Evolutionary conservation across 1,140 invertebrate genomes (phyloP).

Genomic region (Ceratoteleas bidentatus): DNA sequence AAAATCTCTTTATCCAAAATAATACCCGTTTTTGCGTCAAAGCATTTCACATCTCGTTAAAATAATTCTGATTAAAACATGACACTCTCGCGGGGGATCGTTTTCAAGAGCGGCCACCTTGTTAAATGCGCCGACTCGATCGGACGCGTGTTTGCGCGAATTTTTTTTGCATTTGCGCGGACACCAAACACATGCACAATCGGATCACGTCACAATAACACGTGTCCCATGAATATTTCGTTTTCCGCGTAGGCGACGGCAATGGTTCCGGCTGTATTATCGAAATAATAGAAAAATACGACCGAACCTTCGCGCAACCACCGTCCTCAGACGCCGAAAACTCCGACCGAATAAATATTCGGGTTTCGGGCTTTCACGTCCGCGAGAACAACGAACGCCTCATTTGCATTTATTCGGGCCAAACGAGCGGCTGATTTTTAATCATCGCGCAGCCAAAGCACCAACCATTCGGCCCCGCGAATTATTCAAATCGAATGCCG

Average conservation of each 20-base stretch:
- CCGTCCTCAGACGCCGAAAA: neutral
- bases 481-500: conserved; percentile 29
- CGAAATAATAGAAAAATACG: conserved; percentile 44
- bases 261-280: conserved; percentile 29
- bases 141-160: too few species aligned
- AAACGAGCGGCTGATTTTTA: conserved; percentile 5
- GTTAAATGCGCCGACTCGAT: too few species aligned
- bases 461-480: neutral
- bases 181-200: conserved; percentile 18
- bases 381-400: conserved; percentile 8
- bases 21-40: too few species aligned
- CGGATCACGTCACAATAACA: conserved; percentile 21
- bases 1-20: too few species aligned
- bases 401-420: conserved; percentile 19
- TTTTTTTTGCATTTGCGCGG: conserved; percentile 8
- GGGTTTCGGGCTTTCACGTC: too few species aligned
- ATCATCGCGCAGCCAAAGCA: neutral
- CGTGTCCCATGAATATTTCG: conserved; percentile 28
- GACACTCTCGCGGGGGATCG: too few species aligned
- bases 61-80: too few species aligned
- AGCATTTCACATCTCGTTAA: too few species aligned
- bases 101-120: too few species aligned
- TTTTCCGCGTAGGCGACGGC: conserved; percentile 9
- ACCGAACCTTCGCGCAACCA: conserved; percentile 4
- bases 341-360: conserved; percentile 1